Conservation (phyloP, 2,797 vertebrate species). For the Aldrovandia affinis region DNA sequence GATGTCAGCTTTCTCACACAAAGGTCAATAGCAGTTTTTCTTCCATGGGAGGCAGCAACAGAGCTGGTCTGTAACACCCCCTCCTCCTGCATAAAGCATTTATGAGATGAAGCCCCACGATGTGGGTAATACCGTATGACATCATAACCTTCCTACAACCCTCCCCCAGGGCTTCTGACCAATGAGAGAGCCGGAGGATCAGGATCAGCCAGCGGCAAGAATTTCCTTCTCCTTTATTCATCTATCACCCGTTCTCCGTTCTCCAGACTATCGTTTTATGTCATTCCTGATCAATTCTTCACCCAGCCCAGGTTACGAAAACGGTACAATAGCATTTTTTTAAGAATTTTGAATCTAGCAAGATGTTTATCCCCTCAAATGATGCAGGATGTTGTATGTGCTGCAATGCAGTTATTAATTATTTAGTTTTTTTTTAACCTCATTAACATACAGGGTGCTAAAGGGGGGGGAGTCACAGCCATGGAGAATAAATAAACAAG, state of each 20-base stretch:
- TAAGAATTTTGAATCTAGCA: no score
- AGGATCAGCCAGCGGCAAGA: neutral
- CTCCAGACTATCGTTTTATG: neutral
- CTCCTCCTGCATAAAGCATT: constrained; percentile 56
- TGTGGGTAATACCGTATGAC: constrained; percentile 56
- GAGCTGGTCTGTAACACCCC: constrained; percentile 58
- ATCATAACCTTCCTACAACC: constrained; percentile 60
- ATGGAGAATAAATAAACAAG: neutral
- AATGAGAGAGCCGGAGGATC: neutral
- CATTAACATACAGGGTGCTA: neutral
- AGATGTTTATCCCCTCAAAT: neutral
- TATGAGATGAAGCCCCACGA: constrained; percentile 63
- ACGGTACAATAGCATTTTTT: no score
- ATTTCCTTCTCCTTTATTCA: neutral
- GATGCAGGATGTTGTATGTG: neutral
- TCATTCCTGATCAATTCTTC: neutral
- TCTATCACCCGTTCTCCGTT: neutral
- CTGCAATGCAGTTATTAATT: neutral
- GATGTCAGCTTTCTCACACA: constrained; percentile 74
- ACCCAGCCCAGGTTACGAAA: neutral
- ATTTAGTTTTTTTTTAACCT: neutral
- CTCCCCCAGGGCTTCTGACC: constrained; percentile 40
- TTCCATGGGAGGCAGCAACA: constrained; percentile 42
- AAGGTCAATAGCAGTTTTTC: constrained; percentile 70
- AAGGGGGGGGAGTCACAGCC: neutral